Percentiles rank a stretch among this genome's conserved stretches.
These are phyloP conservation scores for Leptodirus hochenwartii DNA, from an alignment of 2,888 invertebrate genomes.

Conservation along the genomic window DNA sequence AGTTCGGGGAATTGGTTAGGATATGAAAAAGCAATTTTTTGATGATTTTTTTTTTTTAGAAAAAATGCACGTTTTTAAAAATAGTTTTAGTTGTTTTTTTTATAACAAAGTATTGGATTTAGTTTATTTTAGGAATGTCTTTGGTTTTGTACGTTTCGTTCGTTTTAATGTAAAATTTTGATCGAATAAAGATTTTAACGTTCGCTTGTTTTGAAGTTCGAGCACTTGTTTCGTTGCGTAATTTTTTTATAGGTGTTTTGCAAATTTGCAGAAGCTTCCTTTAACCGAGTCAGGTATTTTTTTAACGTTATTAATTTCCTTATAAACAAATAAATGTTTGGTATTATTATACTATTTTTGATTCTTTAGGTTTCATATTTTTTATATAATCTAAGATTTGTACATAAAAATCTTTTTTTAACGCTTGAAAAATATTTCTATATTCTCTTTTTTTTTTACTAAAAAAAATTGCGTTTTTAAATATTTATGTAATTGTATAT, in stretches of 20 bases:
- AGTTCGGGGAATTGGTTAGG: constrained; percentile 26
- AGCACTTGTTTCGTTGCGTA: too few relatives aligned
- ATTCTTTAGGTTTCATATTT: too few relatives aligned
- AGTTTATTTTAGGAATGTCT: not conserved
- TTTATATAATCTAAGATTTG: too few relatives aligned
- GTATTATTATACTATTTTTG: too few relatives aligned
- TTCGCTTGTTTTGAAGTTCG: not conserved
- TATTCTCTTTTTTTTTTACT: too few relatives aligned
- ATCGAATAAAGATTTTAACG: constrained; percentile 4
- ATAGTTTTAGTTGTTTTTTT: constrained; percentile 6
- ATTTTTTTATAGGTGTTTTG: too few relatives aligned
- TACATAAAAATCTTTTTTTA: not conserved
- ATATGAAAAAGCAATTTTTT: constrained; percentile 25
- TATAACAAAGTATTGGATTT: constrained; percentile 3
- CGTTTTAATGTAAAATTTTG: constrained; percentile 4
- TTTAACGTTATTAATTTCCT: too few relatives aligned
- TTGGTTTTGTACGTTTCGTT: constrained; percentile 3
- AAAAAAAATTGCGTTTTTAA: too few relatives aligned
- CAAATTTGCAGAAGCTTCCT: too few relatives aligned
- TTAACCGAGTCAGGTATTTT: too few relatives aligned
- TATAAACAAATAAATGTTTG: too few relatives aligned
- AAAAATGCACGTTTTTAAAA: too few relatives aligned
- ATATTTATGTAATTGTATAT: not conserved
- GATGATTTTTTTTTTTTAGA: constrained; percentile 11
- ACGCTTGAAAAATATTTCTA: not conserved